These are phyloP conservation scores for Heteropelma amictum DNA, from an alignment of 2,888 invertebrate species.

Conservation along the genomic window DNA sequence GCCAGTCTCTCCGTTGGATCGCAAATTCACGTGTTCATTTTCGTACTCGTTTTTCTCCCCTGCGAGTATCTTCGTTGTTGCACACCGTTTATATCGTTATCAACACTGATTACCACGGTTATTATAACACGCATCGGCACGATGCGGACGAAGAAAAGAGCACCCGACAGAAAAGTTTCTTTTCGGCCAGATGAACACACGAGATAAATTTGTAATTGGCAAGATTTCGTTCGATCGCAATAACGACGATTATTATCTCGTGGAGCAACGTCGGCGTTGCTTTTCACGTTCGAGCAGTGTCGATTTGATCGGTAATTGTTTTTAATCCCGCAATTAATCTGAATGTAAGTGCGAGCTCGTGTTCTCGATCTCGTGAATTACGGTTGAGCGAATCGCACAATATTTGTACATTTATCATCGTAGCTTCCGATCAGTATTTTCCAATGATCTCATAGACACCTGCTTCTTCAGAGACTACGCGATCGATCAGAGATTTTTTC, in stretches of 20 bases:
- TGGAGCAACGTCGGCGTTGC: neutral
- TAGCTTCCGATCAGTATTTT: slow-evolving; percentile 20
- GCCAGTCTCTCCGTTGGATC: slow-evolving; percentile 9
- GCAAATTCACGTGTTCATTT: slow-evolving; percentile 31
- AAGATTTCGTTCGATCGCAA: too few relatives aligned
- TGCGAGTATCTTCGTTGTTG: slow-evolving; percentile 35
- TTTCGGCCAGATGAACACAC: too few relatives aligned
- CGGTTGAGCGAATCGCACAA: slow-evolving; percentile 22
- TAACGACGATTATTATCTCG: neutral
- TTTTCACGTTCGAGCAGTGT: neutral
- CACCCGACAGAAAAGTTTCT: too few relatives aligned
- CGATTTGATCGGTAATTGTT: slow-evolving; percentile 16
- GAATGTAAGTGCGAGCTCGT: slow-evolving; percentile 24
- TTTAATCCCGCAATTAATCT: slow-evolving; percentile 35
- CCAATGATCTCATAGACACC: neutral
- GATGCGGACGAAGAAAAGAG: neutral
- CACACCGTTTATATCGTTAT: slow-evolving; percentile 40
- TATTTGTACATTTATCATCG: neutral
- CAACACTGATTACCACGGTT: slow-evolving; percentile 20
- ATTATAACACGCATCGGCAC: slow-evolving; percentile 3
- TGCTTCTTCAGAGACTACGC: too few relatives aligned
- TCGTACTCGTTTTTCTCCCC: neutral
- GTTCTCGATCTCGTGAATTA: too few relatives aligned
- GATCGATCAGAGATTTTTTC: too few relatives aligned
- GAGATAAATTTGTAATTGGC: too few relatives aligned